Evolutionary conservation across 2,888 invertebrate species (phyloP), one percentile per base, ranked within the genome.

Genomic region (Xestia sexstrigata): DNA sequence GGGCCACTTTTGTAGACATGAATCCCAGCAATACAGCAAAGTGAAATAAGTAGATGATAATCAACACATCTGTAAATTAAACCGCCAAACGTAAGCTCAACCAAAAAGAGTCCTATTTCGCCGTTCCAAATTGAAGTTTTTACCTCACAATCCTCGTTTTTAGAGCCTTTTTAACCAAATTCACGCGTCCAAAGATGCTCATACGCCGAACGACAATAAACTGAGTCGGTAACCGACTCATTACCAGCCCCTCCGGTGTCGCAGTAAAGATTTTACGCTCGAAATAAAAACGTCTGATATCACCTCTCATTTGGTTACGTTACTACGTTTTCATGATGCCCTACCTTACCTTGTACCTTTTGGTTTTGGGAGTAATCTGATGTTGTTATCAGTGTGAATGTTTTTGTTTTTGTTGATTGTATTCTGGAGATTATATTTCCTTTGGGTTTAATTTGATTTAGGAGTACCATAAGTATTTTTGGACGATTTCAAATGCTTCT

Each of bases 211-310:
- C 42, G 67, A 78, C 78, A 67, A 73, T 84, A 85, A 84, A 84
- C 63, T 60, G 42, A 83, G 63, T 45, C 75, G 17, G 58, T 75
- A 67, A 84, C 58, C 3, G 67, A 76, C 82, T 84, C 83, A 85
- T 84, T 84, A 84, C 82, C 70, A 70, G 39, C 30, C 70, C 70
- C 85, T 78, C 60, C 15, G 69, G 49, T 71, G 63, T 65, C 52
- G 52, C 67, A 60, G 69, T 87, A 83, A 87, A 86, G 58, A 79
- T 87, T 83, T 87, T 87, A 87, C 76, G 47, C 68, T 71, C 76
- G 1, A 52, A 76, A 81, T 87, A 85, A 87, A 85, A 87, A 74
- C 74, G 76, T 60, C 72, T 77, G 87, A 84, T 79, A 82, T 65
- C 79, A 79, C 26, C 79, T 62, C 69, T 85, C 74, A 86, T 86